Conservation (phyloP, 1,140 invertebrate species). For the Triops cancriformis region DNA sequence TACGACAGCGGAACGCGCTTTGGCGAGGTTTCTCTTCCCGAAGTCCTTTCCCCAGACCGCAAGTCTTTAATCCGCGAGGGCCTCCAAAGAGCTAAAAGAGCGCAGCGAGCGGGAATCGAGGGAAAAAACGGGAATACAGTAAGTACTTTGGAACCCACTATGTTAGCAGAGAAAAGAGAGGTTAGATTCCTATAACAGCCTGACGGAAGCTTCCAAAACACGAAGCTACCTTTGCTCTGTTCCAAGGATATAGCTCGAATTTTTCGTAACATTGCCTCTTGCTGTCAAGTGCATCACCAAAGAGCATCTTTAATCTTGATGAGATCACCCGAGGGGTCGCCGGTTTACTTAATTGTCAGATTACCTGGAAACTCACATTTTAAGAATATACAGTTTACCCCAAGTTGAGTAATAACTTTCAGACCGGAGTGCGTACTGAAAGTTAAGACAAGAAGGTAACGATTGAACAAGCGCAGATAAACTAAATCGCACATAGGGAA, state of each 20-base stretch:
- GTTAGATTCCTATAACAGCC: neutral
- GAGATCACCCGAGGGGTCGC: no score
- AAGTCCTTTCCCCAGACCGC: neutral
- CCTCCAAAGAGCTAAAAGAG: neutral
- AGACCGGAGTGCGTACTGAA: no score
- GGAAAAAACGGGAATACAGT: neutral
- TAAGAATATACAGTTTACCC: no score
- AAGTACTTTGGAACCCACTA: constrained; percentile 7
- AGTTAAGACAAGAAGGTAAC: no score
- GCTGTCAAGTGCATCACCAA: no score
- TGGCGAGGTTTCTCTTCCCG: neutral
- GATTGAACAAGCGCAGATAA: no score
- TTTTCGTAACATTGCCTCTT: neutral
- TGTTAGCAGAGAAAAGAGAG: neutral
- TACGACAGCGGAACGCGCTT: constrained; percentile 7
- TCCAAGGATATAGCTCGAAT: neutral
- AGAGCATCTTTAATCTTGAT: no score
- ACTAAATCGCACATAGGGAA: no score
- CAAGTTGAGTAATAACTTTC: no score
- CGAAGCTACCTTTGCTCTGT: neutral
- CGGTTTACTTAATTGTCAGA: no score
- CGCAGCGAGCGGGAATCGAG: constrained; percentile 2
- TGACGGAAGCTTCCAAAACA: neutral
- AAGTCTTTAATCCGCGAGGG: constrained; percentile 1
- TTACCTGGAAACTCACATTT: no score